Conservation (phyloP, 2,113 vertebrate species). For the Equus przewalskii region DNA sequence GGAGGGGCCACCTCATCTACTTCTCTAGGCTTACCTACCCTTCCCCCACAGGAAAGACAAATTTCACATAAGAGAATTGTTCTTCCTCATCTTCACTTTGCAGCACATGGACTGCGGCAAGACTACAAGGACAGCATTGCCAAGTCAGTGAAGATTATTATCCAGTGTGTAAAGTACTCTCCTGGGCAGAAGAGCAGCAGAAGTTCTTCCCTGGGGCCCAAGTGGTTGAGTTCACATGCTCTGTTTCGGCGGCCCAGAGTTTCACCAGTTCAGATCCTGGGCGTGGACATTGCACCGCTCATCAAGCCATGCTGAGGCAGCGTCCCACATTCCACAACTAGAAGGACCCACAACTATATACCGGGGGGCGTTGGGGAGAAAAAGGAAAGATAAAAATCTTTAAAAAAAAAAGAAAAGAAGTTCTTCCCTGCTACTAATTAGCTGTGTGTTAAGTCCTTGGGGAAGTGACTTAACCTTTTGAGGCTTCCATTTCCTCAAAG, state of each 20-base stretch:
- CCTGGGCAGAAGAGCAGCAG: rapidly evolving
- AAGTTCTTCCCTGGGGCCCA: too few species aligned
- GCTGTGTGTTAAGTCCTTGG: not conserved
- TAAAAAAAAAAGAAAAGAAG: too few species aligned
- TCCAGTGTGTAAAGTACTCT: rapidly evolving
- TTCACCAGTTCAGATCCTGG: too few species aligned
- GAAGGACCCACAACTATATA: too few species aligned
- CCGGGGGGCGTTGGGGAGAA: too few species aligned
- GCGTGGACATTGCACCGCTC: too few species aligned
- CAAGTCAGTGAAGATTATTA: not conserved
- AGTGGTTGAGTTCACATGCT: too few species aligned
- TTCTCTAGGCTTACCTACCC: not conserved
- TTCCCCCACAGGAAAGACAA: not conserved
- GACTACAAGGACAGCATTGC: not conserved
- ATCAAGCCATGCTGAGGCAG: too few species aligned
- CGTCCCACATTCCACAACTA: too few species aligned
- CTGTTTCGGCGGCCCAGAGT: too few species aligned
- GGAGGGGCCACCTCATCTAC: not conserved
- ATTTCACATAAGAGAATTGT: not conserved
- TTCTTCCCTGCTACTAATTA: not conserved
- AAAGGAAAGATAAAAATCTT: too few species aligned
- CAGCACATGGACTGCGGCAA: not conserved
- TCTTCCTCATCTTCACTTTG: not conserved
- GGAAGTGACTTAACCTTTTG: not conserved
- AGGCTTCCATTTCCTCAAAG: not conserved